Conservation (phyloP, 2,797 vertebrate genomes). For the Phataginus tricuspis region DNA sequence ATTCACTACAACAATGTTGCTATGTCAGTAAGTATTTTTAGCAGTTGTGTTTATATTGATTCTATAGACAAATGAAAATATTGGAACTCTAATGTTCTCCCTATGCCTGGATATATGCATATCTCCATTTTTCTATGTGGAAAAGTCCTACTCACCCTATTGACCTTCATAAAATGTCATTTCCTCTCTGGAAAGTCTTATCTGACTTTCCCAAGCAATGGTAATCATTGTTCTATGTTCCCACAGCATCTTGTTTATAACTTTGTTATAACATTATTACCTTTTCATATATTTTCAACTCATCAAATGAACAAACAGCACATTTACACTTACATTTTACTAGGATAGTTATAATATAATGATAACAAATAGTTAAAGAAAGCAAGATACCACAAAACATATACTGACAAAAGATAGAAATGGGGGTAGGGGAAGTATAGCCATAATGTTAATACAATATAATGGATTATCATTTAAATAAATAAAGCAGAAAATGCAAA, state of each 20-base stretch:
- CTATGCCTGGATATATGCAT: not conserved
- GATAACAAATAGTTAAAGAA: not conserved
- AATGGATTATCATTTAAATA: conserved; percentile 4
- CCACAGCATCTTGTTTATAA: not conserved
- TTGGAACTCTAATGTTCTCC: not conserved
- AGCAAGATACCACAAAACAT: not conserved
- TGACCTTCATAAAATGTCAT: not conserved
- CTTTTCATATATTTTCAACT: conserved; percentile 29
- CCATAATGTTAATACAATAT: not conserved
- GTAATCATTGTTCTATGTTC: not conserved
- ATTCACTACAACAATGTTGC: not conserved
- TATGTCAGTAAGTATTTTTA: not conserved
- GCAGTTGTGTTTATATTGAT: not conserved
- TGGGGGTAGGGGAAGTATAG: not conserved
- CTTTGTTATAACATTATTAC: not conserved
- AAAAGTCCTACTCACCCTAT: not conserved
- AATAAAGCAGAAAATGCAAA: not conserved
- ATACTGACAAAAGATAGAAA: not conserved
- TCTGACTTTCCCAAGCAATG: not conserved
- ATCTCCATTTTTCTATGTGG: not conserved
- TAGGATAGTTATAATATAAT: not conserved
- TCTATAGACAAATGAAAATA: not conserved
- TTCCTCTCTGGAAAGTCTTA: not conserved
- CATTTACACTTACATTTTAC: not conserved
- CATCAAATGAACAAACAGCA: not conserved